phyloP scores from a whole-genome alignment of 2,113 vertebrate species.

The Manacus vitellinus region DNA sequence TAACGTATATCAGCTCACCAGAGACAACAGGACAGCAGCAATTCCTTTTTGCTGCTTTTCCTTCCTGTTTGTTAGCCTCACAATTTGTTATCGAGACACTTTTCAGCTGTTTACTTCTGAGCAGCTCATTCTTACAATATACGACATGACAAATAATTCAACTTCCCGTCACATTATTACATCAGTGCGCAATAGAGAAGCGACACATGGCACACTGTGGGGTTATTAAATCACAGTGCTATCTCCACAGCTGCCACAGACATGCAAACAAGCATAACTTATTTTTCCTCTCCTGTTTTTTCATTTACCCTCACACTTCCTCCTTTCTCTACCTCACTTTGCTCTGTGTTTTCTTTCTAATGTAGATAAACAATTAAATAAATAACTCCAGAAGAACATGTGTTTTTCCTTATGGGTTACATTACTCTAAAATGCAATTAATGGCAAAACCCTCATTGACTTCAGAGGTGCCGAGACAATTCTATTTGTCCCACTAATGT shows the following conservation, averaged over 20 bases:
- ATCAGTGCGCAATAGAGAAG: neutral
- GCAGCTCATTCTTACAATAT: neutral
- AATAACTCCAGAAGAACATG: neutral
- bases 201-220: neutral
- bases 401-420: neutral
- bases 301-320: neutral
- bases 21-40: neutral
- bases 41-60: neutral
- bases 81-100: neutral
- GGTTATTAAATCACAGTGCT: slow-evolving; percentile 41
- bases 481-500: accelerated
- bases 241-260: neutral
- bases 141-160: slow-evolving; percentile 28
- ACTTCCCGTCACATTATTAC: neutral
- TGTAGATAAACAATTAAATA: neutral
- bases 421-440: neutral
- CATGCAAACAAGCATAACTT: slow-evolving; percentile 24
- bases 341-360: neutral
- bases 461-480: neutral
- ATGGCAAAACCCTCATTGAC: neutral
- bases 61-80: neutral
- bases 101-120: neutral
- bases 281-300: neutral
- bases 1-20: neutral
- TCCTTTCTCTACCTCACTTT: neutral